phyloP scores from a whole-genome alignment of 2,888 invertebrate genomes.

The Polyploca ridens region DNA sequence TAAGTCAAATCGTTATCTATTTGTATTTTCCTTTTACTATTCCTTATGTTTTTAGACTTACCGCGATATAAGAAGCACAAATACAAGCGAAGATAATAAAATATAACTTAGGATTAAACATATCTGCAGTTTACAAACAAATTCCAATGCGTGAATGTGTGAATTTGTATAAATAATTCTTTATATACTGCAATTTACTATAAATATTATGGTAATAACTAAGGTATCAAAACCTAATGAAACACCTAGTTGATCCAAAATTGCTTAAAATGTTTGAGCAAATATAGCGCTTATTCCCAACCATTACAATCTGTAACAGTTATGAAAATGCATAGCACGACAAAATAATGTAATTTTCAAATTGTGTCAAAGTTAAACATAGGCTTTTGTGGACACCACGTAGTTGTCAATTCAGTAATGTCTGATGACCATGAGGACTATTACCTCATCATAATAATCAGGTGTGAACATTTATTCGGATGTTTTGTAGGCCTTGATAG shows the following conservation, averaged over 20 bases:
- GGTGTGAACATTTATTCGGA: not conserved
- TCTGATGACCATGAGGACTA: not conserved
- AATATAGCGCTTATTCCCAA: conserved; percentile 17
- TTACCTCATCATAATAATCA: not conserved
- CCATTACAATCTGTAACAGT: conserved; percentile 27
- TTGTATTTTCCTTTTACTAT: too few species aligned
- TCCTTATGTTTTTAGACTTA: not conserved
- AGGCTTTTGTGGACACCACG: not conserved
- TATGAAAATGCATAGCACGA: conserved; percentile 13
- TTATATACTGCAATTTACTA: conserved; percentile 43
- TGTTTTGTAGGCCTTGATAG: not conserved
- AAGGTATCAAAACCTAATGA: conserved; percentile 19
- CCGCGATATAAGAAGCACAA: not conserved
- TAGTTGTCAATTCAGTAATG: not conserved
- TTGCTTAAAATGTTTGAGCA: not conserved
- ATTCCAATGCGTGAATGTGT: conserved; percentile 52
- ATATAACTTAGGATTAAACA: conserved; percentile 27
- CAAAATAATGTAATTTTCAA: conserved; percentile 11
- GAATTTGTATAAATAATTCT: conserved; percentile 44
- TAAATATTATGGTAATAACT: conserved; percentile 22
- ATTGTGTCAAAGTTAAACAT: not conserved
- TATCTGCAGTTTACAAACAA: conserved; percentile 24
- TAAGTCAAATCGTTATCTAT: too few species aligned
- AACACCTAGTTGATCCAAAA: conserved; percentile 24
- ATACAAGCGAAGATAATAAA: conserved; percentile 14